A percentile compares a stretch with the other conserved stretches of the same genome.
Evolutionary conservation across 2,888 invertebrate species (phyloP).

Genomic region (Scaptomyza tumidula): DNA sequence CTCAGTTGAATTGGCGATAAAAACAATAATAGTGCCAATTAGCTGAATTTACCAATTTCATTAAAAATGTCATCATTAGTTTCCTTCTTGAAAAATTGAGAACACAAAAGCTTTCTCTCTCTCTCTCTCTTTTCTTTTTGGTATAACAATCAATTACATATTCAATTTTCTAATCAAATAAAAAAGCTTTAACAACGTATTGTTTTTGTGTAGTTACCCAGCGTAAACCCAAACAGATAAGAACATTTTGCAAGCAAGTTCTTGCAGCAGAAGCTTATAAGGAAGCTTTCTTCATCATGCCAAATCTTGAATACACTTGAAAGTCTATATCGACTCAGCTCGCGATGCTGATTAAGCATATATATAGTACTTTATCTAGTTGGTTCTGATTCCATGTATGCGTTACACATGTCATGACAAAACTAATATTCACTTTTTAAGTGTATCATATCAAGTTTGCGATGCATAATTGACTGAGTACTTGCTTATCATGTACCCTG

Average conservation of each 20-base stretch:
- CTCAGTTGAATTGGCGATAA: background rate
- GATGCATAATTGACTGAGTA: conserved; percentile 2
- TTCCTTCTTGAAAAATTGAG: background rate
- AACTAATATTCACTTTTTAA: background rate
- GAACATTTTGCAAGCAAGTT: conserved; percentile 1
- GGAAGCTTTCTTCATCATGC: too few species aligned
- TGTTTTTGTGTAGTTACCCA: background rate
- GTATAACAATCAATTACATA: conserved; percentile 13
- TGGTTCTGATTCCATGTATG: too few species aligned
- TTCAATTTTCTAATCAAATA: conserved; percentile 30
- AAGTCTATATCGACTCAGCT: too few species aligned
- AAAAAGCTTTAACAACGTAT: conserved; percentile 19
- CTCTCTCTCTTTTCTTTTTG: background rate
- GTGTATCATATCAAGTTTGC: too few species aligned
- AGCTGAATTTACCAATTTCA: conserved; percentile 2
- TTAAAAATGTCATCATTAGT: conserved; percentile 30
- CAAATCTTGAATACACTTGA: too few species aligned
- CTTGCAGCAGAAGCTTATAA: background rate
- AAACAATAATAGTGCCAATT: background rate
- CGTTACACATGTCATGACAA: too few species aligned
- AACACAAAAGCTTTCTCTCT: background rate
- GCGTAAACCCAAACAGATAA: background rate
- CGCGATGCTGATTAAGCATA: too few species aligned
- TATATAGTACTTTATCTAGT: too few species aligned
- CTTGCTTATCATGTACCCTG: background rate